Base-by-base conservation (phyloP, 1,140 invertebrate genomes). In the Tetranychus urticae region DNA sequence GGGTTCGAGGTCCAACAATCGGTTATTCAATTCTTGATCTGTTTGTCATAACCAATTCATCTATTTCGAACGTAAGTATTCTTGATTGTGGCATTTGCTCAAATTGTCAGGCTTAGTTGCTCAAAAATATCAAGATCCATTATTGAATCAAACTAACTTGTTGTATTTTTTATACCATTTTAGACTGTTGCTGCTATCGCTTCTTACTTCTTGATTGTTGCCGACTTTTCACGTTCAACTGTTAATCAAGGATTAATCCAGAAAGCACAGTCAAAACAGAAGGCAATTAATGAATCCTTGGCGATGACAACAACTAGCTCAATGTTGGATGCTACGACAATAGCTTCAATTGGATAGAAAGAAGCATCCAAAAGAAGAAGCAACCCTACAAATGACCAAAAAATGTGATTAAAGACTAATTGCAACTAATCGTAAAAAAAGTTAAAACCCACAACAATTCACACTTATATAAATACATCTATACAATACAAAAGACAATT, bases 201-300 rank as follows among this genome's bases (percentile, higher is more conserved):
- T 31, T 65, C 64, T 14, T 65, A 65, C 56, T 65, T 65, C 50
- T 56, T 65, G 47, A 65, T 65, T 48, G 64, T 65, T 14, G 64
- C 64, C 42, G 64, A 65, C 37, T 65, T 65, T 47, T 58, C 52
- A 14, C 37, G 64, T 58, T 64, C 62, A 34, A 63, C 64, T 39
- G 55, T 56, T 33, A 52, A 52, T 52, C 50, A 52, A 52, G 50
- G 50, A 33, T 33, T 52, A 4, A n/a, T 52, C 50, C 50, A 52
- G 23, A 52, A 52, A 31, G 50, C 50, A 52, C n/a, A n/a, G 2
- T n/a, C n/a, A 52, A 52, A 52, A 6, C 50, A 52, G 23, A 42
- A 42, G 39, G 39, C 39, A 42, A 42, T 42, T 10, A 42, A 42
- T 42, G 39, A 42, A 42, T 42, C 39, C 5, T 10, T 42, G 5